These are phyloP conservation scores for Oscheius sp. DNA, from an alignment of 1,140 invertebrate genomes.

Conservation along the genomic window DNA sequence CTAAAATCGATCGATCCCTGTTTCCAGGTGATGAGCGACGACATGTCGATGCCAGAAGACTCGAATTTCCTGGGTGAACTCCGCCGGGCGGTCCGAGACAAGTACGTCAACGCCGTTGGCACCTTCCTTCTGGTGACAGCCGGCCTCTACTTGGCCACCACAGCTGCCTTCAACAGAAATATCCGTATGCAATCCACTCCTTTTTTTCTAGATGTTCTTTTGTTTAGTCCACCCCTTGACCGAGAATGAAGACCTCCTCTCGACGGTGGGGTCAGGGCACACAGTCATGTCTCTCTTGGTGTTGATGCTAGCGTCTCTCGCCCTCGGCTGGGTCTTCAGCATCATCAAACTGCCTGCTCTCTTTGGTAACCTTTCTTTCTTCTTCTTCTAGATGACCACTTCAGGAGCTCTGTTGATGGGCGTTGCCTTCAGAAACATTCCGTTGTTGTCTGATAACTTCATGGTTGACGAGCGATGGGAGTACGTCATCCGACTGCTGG, in stretches of 20 bases:
- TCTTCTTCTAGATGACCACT: background rate
- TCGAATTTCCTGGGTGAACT: conserved; percentile 3
- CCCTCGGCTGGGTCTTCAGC: background rate
- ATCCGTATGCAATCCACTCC: background rate
- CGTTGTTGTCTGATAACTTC: conserved; percentile 12
- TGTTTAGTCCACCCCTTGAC: background rate
- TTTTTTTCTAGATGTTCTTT: background rate
- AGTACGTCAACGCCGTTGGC: background rate
- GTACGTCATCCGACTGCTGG: conserved; percentile 11
- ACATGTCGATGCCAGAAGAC: background rate
- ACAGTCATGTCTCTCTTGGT: background rate
- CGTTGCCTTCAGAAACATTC: conserved; percentile 19
- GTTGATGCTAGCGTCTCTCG: background rate
- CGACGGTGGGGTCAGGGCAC: background rate
- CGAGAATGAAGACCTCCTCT: background rate
- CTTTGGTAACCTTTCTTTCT: background rate
- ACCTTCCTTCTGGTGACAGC: background rate
- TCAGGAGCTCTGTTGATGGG: conserved; percentile 13
- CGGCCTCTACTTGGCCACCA: background rate
- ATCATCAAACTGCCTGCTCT: conserved; percentile 5
- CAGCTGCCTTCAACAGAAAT: background rate
- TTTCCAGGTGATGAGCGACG: background rate
- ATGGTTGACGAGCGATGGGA: conserved; percentile 21
- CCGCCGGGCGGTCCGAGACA: background rate
- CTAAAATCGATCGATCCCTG: too few relatives aligned